phyloP scores from a whole-genome alignment of 2,888 invertebrate species.

The Aromia moschata region DNA sequence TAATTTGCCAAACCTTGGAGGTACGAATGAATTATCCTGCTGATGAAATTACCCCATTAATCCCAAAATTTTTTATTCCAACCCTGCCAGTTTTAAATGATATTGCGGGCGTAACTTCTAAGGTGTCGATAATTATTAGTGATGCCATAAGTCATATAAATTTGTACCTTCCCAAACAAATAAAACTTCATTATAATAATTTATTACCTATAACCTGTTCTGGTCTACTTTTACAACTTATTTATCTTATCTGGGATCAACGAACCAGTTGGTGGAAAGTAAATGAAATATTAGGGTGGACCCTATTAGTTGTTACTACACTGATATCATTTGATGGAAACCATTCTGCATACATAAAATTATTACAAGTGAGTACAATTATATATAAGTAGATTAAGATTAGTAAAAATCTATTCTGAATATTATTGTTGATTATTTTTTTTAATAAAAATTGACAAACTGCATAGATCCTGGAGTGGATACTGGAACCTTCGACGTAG shows the following conservation, averaged over 20 bases:
- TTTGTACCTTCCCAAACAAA: constrained; percentile 29
- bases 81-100: constrained; percentile 19
- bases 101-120: constrained; percentile 9
- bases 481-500: no score
- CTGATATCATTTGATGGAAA: constrained; percentile 28
- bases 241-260: constrained; percentile 35
- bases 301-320: constrained; percentile 39
- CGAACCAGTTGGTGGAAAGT: constrained; percentile 38
- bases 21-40: constrained; percentile 31
- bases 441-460: no score
- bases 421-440: no score
- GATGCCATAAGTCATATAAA: constrained; percentile 25
- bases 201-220: constrained; percentile 32
- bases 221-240: constrained; percentile 46
- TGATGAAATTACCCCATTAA: constrained; percentile 14
- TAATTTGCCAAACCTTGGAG: constrained; percentile 34
- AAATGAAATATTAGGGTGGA: constrained; percentile 47
- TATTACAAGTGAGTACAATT: constrained; percentile 42
- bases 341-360: constrained; percentile 27
- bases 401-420: no score
- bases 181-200: constrained; percentile 29
- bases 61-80: constrained; percentile 24
- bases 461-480: no score
- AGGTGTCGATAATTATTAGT: constrained; percentile 9
- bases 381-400: no score